Percentiles rank a stretch among this genome's conserved stretches.
Evolutionary conservation across 2,113 vertebrate genomes (phyloP).

Genomic region (Aptenodytes forsteri): DNA sequence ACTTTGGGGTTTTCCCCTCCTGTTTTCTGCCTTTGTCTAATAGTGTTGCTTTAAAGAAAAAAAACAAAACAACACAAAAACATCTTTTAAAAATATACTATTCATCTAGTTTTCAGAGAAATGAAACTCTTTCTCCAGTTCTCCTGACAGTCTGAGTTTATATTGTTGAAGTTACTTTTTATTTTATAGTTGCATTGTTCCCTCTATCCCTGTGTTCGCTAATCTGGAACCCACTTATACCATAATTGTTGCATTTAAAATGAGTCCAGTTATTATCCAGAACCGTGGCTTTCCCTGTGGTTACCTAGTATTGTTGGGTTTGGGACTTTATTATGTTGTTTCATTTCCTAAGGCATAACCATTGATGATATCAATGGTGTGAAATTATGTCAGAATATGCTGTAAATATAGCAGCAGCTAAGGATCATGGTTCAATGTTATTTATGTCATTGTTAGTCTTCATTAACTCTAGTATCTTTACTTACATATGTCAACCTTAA

Average conservation of each 20-base stretch:
- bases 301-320: background rate
- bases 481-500: background rate
- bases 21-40: background rate
- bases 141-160: background rate
- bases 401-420: background rate
- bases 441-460: background rate
- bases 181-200: background rate
- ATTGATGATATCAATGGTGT: rapidly evolving
- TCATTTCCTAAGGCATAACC: background rate
- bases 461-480: background rate
- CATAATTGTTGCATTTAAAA: background rate
- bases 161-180: background rate
- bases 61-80: background rate
- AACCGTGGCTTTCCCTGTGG: background rate
- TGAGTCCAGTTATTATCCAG: background rate
- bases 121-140: background rate
- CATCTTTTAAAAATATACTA: background rate
- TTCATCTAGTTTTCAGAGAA: background rate
- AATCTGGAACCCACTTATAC: background rate
- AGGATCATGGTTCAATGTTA: background rate
- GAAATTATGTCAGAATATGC: background rate
- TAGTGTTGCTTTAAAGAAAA: background rate
- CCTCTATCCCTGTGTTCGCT: background rate
- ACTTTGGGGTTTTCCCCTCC: background rate
- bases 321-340: background rate